Conservation (phyloP, 2,797 vertebrate species). For the Apogon hyalosoma region DNA sequence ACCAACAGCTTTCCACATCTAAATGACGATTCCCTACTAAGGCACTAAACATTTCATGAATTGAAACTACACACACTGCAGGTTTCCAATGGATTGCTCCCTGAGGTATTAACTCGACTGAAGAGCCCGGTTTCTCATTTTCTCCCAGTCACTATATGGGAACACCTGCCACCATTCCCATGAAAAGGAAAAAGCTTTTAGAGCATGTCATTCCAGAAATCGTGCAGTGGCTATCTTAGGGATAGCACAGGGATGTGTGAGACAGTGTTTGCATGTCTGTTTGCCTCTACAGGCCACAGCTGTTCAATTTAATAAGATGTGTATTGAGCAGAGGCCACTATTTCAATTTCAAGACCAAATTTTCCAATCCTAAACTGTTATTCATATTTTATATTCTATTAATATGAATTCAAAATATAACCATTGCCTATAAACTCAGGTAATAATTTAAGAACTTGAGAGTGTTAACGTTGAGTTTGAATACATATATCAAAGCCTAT, state of each 20-base stretch:
- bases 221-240: constrained; percentile 49
- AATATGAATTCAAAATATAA: no score
- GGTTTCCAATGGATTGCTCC: constrained; percentile 37
- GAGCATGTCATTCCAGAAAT: constrained; percentile 66
- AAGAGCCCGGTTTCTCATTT: constrained; percentile 56
- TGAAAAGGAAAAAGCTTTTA: constrained; percentile 60
- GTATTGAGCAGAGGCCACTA: constrained; percentile 26
- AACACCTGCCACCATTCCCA: constrained; percentile 46
- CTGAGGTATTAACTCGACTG: constrained; percentile 38
- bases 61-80: constrained; percentile 40
- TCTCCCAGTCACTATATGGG: constrained; percentile 61
- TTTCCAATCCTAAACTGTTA: constrained; percentile 26
- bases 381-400: constrained; percentile 41
- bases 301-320: constrained; percentile 67
- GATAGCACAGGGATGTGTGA: constrained; percentile 1
- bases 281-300: constrained; percentile 62
- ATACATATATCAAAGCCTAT: no score
- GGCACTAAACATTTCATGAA: constrained; percentile 30
- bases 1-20: constrained; percentile 12
- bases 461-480: no score
- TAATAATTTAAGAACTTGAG: constrained; percentile 12
- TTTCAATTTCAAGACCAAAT: constrained; percentile 43
- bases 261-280: not conserved
- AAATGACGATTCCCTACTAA: constrained; percentile 32
- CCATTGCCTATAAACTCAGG: not conserved